Base-by-base conservation (phyloP, 2,797 vertebrate genomes). In the Myotis pilosus region DNA sequence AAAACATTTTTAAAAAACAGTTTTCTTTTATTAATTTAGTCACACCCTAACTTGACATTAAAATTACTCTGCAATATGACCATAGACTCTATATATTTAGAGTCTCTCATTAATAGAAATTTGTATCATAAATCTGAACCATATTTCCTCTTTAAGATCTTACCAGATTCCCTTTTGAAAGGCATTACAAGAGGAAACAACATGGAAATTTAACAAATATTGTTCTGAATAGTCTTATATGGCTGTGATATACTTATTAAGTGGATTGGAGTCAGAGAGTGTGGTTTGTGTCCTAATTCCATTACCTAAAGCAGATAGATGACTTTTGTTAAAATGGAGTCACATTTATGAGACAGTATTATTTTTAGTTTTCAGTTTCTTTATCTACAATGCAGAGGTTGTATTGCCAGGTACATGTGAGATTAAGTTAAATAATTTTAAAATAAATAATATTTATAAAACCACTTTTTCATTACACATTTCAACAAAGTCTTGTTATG, bases 401-500 rank as follows among this genome's bases (percentile, higher is more conserved):
- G 19, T 53, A 16, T 10, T 66, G 12, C 8, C 68, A 57, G 13
- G 11, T 79, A 80, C 13, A 30, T 53, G 4, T 72, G 20, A 91
- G 19, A 41, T 60, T 60, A 33, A 44, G 53, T 47, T 30, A 89
- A 71, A 57, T 30, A 33, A 47, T 75, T 89, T 91, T 30, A 89
- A 90, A 88, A 88, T 23, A 87, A 60, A 36, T 85, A 53, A 49
- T 83, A n/a, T 83, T 85, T 51, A 3, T 88, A 72, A 92, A 79
- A 71, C 4, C 1, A 74, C n/a, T 53, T 33, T 47, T 57, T 66
- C 41, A 78, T n/a, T 74, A 38, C 22, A 72, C 44, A 25, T 80
- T 82, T 94, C 5, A 62, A 10, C 11, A 84, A 66, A 80, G 30
- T 83, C 9, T 95, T 51, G 72, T 72, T 95, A 38, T 81, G 28